A percentile compares a stretch with the other conserved stretches of the same genome.
phyloP scores from a whole-genome alignment of 1,140 invertebrate genomes.

The Melanaphis sacchari region DNA sequence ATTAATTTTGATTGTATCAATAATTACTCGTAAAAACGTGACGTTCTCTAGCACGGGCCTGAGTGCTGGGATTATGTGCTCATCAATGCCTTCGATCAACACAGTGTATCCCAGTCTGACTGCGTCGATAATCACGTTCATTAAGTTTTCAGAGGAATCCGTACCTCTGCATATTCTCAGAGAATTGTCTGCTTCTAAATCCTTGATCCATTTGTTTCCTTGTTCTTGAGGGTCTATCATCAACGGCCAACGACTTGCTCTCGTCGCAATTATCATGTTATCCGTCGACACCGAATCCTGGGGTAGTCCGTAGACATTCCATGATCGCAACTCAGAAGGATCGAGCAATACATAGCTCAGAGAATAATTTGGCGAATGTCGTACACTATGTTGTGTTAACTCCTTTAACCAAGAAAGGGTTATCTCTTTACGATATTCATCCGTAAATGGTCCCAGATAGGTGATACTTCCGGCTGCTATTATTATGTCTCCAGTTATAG shows the following conservation, averaged over 20 bases:
- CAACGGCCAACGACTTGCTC: slow-evolving; percentile 82
- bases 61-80: slow-evolving; percentile 84
- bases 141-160: slow-evolving; percentile 70
- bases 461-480: slow-evolving; percentile 85
- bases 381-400: slow-evolving; percentile 71
- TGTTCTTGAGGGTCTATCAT: slow-evolving; percentile 92
- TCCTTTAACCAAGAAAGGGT: slow-evolving; percentile 73
- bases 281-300: slow-evolving; percentile 84
- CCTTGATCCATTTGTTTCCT: slow-evolving; percentile 86
- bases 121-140: slow-evolving; percentile 79
- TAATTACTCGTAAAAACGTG: slow-evolving; percentile 72
- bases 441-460: slow-evolving; percentile 87
- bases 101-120: slow-evolving; percentile 84
- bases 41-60: slow-evolving; percentile 80
- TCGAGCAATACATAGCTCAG: slow-evolving; percentile 78
- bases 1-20: neutral
- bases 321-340: slow-evolving; percentile 81
- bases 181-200: slow-evolving; percentile 77
- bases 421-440: slow-evolving; percentile 74
- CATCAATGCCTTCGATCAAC: slow-evolving; percentile 79
- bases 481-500: slow-evolving; percentile 75
- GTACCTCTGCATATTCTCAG: slow-evolving; percentile 80
- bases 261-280: slow-evolving; percentile 85
- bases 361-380: slow-evolving; percentile 74
- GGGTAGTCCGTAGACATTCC: slow-evolving; percentile 84